Percentiles rank a stretch among this genome's conserved stretches.
phyloP scores from a whole-genome alignment of 1,140 invertebrate genomes.

The Lucilia sericata region DNA sequence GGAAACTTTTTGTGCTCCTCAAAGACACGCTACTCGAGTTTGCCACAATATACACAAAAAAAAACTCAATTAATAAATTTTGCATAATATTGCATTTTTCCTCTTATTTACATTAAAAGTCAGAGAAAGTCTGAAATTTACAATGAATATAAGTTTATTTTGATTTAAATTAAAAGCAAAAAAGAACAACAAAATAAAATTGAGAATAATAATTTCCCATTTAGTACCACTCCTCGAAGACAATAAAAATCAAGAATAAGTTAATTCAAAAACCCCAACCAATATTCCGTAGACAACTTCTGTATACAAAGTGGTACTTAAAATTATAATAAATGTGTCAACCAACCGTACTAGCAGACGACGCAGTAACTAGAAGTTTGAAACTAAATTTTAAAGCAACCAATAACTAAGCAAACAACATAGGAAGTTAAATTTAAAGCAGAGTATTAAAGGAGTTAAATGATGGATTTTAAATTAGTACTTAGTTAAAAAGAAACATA shows the following conservation, averaged over 20 bases:
- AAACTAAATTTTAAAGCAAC: not conserved
- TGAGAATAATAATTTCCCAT: not conserved
- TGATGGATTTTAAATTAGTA: no score
- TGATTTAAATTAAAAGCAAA: not conserved
- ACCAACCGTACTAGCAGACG: not conserved
- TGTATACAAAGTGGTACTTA: not conserved
- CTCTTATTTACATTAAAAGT: not conserved
- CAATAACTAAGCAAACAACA: no score
- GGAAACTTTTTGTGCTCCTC: no score
- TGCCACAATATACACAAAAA: not conserved
- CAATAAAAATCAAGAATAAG: not conserved
- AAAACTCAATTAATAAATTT: not conserved
- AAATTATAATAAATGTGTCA: conserved; percentile 4
- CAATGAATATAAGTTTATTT: not conserved
- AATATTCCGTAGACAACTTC: not conserved
- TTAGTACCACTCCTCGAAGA: not conserved
- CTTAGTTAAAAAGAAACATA: no score
- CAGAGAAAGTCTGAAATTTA: not conserved
- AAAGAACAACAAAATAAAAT: not conserved
- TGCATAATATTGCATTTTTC: not conserved
- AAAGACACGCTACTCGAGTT: not conserved
- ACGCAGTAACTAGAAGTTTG: not conserved
- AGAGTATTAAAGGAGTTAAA: not conserved
- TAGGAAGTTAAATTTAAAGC: not conserved
- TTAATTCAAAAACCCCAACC: not conserved